Evolutionary conservation across 2,888 invertebrate genomes (phyloP).

Genomic region (Eupithecia exiguata): DNA sequence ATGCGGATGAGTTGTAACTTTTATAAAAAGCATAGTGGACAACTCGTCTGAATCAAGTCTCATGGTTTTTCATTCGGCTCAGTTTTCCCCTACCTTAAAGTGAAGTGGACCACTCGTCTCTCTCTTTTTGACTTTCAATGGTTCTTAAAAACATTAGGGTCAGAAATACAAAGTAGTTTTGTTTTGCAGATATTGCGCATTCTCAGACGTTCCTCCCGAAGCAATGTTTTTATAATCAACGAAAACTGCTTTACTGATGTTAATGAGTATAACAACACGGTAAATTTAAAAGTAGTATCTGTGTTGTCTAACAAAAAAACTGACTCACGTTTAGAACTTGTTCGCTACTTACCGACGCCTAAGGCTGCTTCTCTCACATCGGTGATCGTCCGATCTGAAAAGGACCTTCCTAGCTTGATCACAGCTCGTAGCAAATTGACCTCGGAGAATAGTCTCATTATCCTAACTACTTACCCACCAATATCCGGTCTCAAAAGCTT

Average conservation of each 20-base stretch:
- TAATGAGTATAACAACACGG: constrained; percentile 1
- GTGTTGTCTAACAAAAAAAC: constrained; percentile 20
- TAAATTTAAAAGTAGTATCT: constrained; percentile 22
- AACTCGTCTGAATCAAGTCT: too few species aligned
- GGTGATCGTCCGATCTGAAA: constrained; percentile 41
- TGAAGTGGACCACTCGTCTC: constrained; percentile 17
- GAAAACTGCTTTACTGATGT: constrained; percentile 1
- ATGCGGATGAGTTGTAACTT: too few species aligned
- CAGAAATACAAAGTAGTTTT: background rate
- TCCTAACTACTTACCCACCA: constrained; percentile 47
- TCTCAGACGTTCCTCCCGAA: constrained; percentile 3
- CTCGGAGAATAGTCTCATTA: constrained; percentile 41
- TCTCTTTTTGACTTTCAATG: too few species aligned
- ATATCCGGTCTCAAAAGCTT: constrained; percentile 46
- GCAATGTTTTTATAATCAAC: constrained; percentile 27
- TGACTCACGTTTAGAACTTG: constrained; percentile 41
- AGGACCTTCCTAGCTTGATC: constrained; percentile 44
- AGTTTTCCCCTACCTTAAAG: too few species aligned
- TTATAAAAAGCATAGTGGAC: too few species aligned
- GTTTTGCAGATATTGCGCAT: constrained; percentile 31
- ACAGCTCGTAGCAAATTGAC: constrained; percentile 38
- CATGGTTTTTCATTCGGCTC: too few species aligned
- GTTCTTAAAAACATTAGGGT: background rate
- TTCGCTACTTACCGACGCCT: constrained; percentile 38
- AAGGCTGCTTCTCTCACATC: constrained; percentile 25